These are phyloP conservation scores for Melanotaenia pygmaea DNA, from an alignment of 2,797 vertebrate species.

Conservation along the genomic window DNA sequence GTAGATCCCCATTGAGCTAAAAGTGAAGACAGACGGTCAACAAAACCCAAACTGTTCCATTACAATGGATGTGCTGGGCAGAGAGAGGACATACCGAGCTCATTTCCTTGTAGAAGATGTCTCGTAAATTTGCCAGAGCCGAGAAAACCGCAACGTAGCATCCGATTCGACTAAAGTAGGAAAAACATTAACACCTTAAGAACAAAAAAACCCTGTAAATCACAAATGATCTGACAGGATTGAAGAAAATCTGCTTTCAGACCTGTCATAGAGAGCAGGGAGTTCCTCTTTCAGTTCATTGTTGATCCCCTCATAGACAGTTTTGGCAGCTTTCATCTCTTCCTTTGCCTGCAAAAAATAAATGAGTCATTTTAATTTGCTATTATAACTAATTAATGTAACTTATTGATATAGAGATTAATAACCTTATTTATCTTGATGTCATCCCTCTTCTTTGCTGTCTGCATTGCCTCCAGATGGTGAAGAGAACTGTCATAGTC, in stretches of 20 bases:
- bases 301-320: constrained; percentile 91
- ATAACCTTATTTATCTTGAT: constrained; percentile 92
- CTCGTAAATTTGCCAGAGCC: constrained; percentile 88
- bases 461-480: constrained; percentile 92
- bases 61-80: not conserved
- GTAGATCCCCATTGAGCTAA: constrained; percentile 90
- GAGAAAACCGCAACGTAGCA: constrained; percentile 93
- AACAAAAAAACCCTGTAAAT: not conserved
- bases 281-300: constrained; percentile 90
- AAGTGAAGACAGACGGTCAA: constrained; percentile 20
- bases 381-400: not conserved
- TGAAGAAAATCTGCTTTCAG: not conserved
- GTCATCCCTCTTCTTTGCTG: constrained; percentile 94
- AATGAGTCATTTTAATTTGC: not conserved
- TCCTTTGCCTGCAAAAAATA: constrained; percentile 86
- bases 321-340: constrained; percentile 86
- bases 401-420: not conserved
- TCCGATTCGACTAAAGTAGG: constrained; percentile 86
- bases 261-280: constrained; percentile 84
- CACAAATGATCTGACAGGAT: not conserved
- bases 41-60: not conserved
- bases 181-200: not conserved
- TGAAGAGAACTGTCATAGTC: constrained; percentile 95
- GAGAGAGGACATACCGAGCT: constrained; percentile 81
- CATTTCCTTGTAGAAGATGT: constrained; percentile 93